phyloP scores from a whole-genome alignment of 2,888 invertebrate genomes.

The Rambutsinella grinnellia region DNA sequence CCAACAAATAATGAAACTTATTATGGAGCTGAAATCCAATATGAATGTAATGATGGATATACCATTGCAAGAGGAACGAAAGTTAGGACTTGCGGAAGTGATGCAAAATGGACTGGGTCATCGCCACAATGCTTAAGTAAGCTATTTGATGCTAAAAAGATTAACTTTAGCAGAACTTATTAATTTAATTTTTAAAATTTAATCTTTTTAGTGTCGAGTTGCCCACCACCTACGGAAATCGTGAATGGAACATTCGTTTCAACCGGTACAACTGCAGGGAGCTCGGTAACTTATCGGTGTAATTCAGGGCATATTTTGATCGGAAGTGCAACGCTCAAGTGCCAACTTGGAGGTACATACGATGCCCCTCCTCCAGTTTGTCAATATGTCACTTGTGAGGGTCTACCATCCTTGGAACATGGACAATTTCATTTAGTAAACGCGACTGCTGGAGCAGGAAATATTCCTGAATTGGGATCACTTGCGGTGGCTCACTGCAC shows the following conservation, averaged over 20 bases:
- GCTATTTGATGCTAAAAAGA: too few species aligned
- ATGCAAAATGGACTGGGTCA: constrained; percentile 89
- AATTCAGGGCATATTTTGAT: constrained; percentile 87
- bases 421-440: constrained; percentile 81
- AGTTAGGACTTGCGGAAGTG: constrained; percentile 80
- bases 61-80: constrained; percentile 78
- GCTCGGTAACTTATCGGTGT: constrained; percentile 82
- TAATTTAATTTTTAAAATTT: constrained; percentile 1
- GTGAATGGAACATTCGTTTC: constrained; percentile 81
- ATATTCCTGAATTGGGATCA: constrained; percentile 83
- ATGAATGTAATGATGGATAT: constrained; percentile 86
- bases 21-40: constrained; percentile 81
- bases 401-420: constrained; percentile 83
- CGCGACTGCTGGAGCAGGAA: constrained; percentile 79
- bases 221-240: constrained; percentile 84
- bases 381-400: constrained; percentile 88
- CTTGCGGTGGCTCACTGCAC: constrained; percentile 84
- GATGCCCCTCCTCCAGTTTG: constrained; percentile 77
- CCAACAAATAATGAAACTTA: constrained; percentile 76
- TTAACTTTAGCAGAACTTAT: background rate
- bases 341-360: constrained; percentile 84
- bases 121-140: constrained; percentile 88
- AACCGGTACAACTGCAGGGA: constrained; percentile 83
- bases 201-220: constrained; percentile 69
- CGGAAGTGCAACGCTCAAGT: constrained; percentile 79